These are phyloP conservation scores for Arizona elegans DNA, from an alignment of 2,113 vertebrate species.

Conservation along the genomic window DNA sequence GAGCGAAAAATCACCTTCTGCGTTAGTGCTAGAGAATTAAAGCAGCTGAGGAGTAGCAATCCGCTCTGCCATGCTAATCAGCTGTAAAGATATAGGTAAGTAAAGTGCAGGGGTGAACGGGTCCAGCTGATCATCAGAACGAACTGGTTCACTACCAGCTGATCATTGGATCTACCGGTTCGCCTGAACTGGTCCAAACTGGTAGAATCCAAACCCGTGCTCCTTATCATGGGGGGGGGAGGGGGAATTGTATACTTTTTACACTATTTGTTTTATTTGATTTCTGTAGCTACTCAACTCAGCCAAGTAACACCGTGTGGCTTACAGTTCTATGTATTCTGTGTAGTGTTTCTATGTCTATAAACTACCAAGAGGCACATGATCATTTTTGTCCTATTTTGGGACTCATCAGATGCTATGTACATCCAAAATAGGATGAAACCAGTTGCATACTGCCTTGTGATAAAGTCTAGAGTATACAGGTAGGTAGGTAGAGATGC, in stretches of 20 bases:
- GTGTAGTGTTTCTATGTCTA: not conserved
- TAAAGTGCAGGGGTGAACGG: too few relatives aligned
- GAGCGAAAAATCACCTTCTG: too few relatives aligned
- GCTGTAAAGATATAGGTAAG: too few relatives aligned
- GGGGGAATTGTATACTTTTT: not conserved
- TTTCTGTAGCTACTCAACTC: not conserved
- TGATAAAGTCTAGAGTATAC: not conserved
- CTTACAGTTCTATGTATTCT: not conserved
- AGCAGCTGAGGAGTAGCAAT: too few relatives aligned
- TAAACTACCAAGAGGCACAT: not conserved
- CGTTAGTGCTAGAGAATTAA: too few relatives aligned
- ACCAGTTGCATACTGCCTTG: not conserved
- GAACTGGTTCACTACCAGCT: too few relatives aligned
- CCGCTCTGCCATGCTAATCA: too few relatives aligned
- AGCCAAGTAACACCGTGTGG: not conserved
- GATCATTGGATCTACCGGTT: too few relatives aligned
- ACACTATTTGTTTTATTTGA: not conserved
- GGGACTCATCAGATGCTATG: not conserved
- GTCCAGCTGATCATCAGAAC: too few relatives aligned
- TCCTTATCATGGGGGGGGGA: not conserved
- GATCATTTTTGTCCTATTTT: not conserved
- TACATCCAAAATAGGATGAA: not conserved
- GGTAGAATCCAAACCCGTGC: not conserved
- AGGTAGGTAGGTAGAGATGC: not conserved
- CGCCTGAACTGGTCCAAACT: too few relatives aligned